phyloP scores from a whole-genome alignment of 92 coral and sea anemone genomes.

The Galaxea fascicularis region DNA sequence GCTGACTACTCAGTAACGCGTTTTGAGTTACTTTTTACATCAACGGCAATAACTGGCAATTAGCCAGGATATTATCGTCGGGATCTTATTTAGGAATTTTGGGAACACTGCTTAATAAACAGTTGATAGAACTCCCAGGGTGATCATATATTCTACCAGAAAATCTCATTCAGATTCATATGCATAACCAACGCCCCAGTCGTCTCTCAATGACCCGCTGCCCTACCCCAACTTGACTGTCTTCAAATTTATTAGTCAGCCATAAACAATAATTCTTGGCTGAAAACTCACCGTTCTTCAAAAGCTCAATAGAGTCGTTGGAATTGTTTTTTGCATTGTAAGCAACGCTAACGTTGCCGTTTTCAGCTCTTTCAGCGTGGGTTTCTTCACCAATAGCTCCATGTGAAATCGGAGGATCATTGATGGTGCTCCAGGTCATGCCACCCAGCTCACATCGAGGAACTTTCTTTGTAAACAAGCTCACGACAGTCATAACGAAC shows the following conservation, averaged over 20 bases:
- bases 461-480: slow-evolving; percentile 79
- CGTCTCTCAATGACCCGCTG: not conserved
- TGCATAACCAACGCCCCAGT: too few species aligned
- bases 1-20: too few species aligned
- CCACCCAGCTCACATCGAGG: slow-evolving; percentile 98
- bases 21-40: too few species aligned
- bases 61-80: too few species aligned
- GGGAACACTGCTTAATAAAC: too few species aligned
- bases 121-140: too few species aligned
- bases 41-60: too few species aligned
- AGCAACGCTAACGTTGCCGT: not conserved
- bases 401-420: slow-evolving; percentile 81
- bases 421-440: slow-evolving; percentile 92
- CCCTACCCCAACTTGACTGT: not conserved
- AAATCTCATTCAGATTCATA: too few species aligned
- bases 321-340: not conserved
- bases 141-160: too few species aligned
- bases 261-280: not conserved
- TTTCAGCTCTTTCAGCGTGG: slow-evolving; percentile 6
- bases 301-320: slow-evolving; percentile 14
- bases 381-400: slow-evolving; percentile 48
- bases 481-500: slow-evolving; percentile 82
- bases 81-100: too few species aligned
- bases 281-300: slow-evolving; percentile 17
- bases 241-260: not conserved